Percentiles rank a stretch among this genome's conserved stretches.
These are phyloP conservation scores for Corapipo altera DNA, from an alignment of 2,113 vertebrate species.

Conservation along the genomic window DNA sequence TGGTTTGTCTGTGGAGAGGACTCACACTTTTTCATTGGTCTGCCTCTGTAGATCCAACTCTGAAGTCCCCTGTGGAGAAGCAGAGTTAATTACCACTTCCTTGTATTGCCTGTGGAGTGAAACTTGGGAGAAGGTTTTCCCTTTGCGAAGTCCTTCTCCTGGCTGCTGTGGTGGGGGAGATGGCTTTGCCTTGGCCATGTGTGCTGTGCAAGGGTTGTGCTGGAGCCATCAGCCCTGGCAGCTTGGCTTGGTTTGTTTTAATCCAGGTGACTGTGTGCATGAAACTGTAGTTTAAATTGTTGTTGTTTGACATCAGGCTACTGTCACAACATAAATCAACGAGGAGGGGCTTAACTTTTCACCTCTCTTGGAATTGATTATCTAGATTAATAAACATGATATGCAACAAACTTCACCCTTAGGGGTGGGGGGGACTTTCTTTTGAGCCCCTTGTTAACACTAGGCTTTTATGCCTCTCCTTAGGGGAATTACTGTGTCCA, in stretches of 20 bases:
- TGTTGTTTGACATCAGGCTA: background rate
- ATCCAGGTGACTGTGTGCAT: background rate
- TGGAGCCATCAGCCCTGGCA: background rate
- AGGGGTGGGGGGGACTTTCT: background rate
- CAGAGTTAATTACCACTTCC: background rate
- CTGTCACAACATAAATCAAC: background rate
- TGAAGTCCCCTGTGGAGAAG: background rate
- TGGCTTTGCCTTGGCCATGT: background rate
- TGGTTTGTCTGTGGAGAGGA: background rate
- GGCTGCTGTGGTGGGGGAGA: accelerated
- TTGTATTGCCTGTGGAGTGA: background rate
- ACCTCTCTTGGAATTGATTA: background rate
- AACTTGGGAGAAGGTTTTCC: background rate
- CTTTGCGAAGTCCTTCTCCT: background rate
- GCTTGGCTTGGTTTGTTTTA: background rate
- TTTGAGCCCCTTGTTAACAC: background rate
- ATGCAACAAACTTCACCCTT: background rate
- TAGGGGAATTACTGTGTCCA: background rate
- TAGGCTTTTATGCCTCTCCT: background rate
- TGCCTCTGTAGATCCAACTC: background rate
- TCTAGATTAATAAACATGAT: background rate
- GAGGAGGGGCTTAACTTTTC: background rate
- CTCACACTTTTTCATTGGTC: background rate
- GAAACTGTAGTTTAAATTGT: background rate
- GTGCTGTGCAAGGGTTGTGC: too few species aligned